Evolutionary conservation across 2,888 invertebrate species (phyloP).

Genomic region (Drosophila eohydei): DNA sequence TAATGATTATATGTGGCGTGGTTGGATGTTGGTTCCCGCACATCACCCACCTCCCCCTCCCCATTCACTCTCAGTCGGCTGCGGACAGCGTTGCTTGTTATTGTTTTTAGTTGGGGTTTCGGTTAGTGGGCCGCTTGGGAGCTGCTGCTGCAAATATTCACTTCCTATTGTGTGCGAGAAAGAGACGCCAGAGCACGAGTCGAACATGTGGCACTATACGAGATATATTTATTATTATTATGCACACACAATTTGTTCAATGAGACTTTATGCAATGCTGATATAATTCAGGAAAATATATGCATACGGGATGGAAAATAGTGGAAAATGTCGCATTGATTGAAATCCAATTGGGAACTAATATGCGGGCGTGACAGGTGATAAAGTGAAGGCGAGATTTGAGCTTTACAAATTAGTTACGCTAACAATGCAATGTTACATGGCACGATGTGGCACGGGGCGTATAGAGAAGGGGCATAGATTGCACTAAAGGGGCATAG

Average conservation of each 20-base stretch:
- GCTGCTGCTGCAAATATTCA: constrained; percentile 50
- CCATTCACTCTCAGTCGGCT: not conserved
- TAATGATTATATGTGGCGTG: constrained; percentile 47
- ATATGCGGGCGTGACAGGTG: constrained; percentile 12
- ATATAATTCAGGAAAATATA: constrained; percentile 32
- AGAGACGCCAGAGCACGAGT: constrained; percentile 36
- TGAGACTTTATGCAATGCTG: constrained; percentile 67
- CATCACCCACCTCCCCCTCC: constrained; percentile 2
- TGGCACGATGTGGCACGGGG: not conserved
- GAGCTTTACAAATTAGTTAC: constrained; percentile 4
- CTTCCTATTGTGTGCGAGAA: constrained; percentile 60
- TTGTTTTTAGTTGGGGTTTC: constrained; percentile 67
- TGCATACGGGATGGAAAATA: constrained; percentile 17
- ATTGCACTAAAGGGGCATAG: not conserved
- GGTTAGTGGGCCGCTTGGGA: constrained; percentile 75
- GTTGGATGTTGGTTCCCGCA: constrained; percentile 37
- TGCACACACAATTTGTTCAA: constrained; percentile 56
- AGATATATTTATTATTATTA: constrained; percentile 25
- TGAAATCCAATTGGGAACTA: constrained; percentile 9
- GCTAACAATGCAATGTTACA: not conserved
- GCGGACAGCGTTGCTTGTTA: constrained; percentile 58
- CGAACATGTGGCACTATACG: constrained; percentile 62
- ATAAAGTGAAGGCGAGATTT: not conserved
- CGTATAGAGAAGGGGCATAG: not conserved
- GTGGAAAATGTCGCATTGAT: constrained; percentile 24